Evolutionary conservation across 2,888 invertebrate genomes (phyloP), one percentile per base, ranked within the genome.

Genomic region (Chaitophorus viminalis): DNA sequence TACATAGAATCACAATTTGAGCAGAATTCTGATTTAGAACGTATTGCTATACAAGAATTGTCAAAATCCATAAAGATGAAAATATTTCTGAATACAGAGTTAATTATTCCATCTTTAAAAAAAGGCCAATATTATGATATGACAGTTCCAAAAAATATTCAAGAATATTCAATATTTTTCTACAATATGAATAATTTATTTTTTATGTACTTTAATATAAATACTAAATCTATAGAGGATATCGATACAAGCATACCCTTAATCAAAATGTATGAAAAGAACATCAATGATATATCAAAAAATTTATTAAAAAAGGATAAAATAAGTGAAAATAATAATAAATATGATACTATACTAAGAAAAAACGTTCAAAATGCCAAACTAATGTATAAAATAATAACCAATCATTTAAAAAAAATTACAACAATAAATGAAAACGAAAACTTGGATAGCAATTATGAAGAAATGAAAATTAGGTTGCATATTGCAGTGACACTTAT

Each of bases 1-100:
- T 85, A 85, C 1, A 85, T 85, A n/a, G 5, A 85, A n/a, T 46
- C 31, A 70, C 11, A 76, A 0, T 11, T 85, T 3, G 11, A 29
- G 29, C 0, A 25, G 3, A n/a, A 68, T 4, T 82, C 82, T 0
- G 82, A 85, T 52, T 54, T 85, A n/a, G 68, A 77, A n/a, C 0
- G 52, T 25, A 29, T 0, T 5, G 85, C 85, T 18, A n/a, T 70
- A 3, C 11, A 77, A 33, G 77, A 85, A 36, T 33, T 85, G 3
- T 4, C 52, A 0, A 85, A 77, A 52, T n/a, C 33, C 0, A 33
- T 77, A 0, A 85, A 85, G 21, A 46, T 68, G 68, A 85, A 83
- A 75, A 60, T 83, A 29, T 83, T 83, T 39, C 21, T n/a, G 54
- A 8, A 6, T 3, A 75, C 60, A 29, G 29, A 76, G 5, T 11